Evolutionary conservation across 2,113 vertebrate species (phyloP).

Genomic region (Tinamus guttatus): DNA sequence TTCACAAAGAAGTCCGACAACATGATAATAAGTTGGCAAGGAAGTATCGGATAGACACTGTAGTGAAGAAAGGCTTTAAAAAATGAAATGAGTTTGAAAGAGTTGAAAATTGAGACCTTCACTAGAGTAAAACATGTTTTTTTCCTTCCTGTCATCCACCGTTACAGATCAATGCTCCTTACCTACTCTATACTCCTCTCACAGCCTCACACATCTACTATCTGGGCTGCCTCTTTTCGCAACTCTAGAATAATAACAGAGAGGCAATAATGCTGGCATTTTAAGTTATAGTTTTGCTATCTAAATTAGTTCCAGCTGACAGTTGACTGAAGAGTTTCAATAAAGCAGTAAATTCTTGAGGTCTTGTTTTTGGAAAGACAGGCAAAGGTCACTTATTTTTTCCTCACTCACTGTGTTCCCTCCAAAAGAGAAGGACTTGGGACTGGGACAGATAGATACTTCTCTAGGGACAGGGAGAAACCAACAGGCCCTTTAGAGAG

Average conservation of each 20-base stretch:
- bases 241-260: not conserved
- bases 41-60: not conserved
- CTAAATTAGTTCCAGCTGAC: not conserved
- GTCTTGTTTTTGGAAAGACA: not conserved
- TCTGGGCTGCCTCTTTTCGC: not conserved
- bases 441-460: not conserved
- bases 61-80: not conserved
- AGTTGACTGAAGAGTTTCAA: not conserved
- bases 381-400: not conserved
- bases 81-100: not conserved
- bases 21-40: not conserved
- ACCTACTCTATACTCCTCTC: not conserved
- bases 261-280: not conserved
- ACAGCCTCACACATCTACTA: not conserved
- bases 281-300: not conserved
- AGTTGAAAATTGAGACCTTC: not conserved
- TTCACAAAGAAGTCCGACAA: not conserved
- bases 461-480: not conserved
- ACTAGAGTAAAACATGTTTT: not conserved
- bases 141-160: not conserved
- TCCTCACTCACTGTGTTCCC: not conserved
- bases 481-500: not conserved
- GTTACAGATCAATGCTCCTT: not conserved
- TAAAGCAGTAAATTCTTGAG: not conserved
- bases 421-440: not conserved